A percentile compares a stretch with the other conserved stretches of the same genome.
Conservation (phyloP, 2,113 vertebrate genomes). For the Pyrgilauda ruficollis region DNA sequence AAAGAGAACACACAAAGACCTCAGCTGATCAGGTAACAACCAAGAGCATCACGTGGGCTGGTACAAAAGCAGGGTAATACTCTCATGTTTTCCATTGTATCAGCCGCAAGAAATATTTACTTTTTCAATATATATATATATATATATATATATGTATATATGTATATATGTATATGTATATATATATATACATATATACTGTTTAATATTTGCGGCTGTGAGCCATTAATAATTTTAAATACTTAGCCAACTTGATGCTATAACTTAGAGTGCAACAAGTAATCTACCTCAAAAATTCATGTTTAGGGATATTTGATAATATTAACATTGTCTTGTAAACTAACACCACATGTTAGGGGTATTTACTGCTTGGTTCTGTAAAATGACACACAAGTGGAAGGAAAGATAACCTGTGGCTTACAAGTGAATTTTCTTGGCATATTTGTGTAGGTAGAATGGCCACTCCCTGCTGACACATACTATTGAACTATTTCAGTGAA, state of each 20-base stretch:
- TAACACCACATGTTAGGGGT: fast-evolving
- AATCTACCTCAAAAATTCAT: not conserved
- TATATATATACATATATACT: not conserved
- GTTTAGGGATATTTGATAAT: not conserved
- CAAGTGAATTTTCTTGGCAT: not conserved
- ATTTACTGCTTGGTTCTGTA: not conserved
- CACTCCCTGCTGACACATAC: not conserved
- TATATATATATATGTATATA: not conserved
- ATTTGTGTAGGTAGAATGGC: not conserved
- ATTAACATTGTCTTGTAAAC: not conserved
- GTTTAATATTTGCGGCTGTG: not conserved
- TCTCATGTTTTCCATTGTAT: not conserved
- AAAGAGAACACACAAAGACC: not conserved
- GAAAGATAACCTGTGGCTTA: not conserved
- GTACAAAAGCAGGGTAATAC: not conserved
- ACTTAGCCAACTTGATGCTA: not conserved
- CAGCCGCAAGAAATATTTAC: not conserved
- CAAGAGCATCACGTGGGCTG: not conserved
- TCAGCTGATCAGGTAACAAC: not conserved
- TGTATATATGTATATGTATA: not conserved
- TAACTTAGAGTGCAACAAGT: not conserved
- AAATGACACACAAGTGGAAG: not conserved
- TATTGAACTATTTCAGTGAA: not conserved
- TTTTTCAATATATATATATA: not conserved
- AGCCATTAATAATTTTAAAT: not conserved